phyloP scores from a whole-genome alignment of 1,140 invertebrate species.

The Apocrypta bakeri region DNA sequence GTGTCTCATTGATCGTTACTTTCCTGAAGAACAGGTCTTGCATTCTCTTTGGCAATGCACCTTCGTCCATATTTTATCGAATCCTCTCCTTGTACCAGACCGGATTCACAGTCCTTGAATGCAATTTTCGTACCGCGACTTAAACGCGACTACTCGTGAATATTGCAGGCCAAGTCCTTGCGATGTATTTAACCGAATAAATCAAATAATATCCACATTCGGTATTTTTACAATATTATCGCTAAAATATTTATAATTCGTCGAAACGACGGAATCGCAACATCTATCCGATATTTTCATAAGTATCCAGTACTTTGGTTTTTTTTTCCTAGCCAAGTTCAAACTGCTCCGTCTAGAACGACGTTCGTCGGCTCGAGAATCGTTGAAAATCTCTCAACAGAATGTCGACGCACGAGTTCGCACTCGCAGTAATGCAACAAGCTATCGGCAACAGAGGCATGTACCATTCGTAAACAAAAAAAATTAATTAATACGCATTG shows the following conservation, averaged over 20 bases:
- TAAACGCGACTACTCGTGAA: neutral
- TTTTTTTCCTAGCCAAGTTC: too few relatives aligned
- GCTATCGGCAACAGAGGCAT: neutral
- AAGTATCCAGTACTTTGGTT: too few relatives aligned
- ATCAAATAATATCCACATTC: too few relatives aligned
- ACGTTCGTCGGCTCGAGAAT: too few relatives aligned
- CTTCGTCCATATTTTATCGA: slow-evolving; percentile 1
- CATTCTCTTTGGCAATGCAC: neutral
- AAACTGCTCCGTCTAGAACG: too few relatives aligned
- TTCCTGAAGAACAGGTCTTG: neutral
- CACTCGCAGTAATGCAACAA: neutral
- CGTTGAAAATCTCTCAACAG: too few relatives aligned
- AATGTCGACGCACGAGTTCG: neutral
- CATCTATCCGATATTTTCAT: too few relatives aligned
- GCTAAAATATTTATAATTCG: too few relatives aligned
- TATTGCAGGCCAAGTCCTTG: neutral
- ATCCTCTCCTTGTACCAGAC: neutral
- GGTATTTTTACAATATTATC: too few relatives aligned
- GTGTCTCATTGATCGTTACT: neutral
- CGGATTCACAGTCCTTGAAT: slow-evolving; percentile 13
- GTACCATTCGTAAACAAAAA: neutral
- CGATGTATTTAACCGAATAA: too few relatives aligned
- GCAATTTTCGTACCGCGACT: neutral
- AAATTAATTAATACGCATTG: neutral
- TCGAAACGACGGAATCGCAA: too few relatives aligned